Percentiles rank a stretch among this genome's conserved stretches.
Evolutionary conservation across 2,888 invertebrate genomes (phyloP).

Genomic region (Pammene aurita): DNA sequence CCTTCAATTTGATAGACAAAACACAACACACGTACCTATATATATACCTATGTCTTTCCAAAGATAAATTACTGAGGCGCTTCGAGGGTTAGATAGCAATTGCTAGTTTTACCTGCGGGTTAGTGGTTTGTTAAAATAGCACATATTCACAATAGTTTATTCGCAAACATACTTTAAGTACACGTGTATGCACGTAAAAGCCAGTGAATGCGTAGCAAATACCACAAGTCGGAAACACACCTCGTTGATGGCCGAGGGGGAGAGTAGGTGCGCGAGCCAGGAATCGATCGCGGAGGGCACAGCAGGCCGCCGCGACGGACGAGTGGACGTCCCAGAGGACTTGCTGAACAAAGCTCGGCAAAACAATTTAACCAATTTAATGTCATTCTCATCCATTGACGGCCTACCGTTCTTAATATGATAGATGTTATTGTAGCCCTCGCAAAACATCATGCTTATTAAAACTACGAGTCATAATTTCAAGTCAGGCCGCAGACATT

Average conservation of each 20-base stretch:
- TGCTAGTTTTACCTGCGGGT: slow-evolving; percentile 23
- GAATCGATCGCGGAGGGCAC: slow-evolving; percentile 56
- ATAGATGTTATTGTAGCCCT: slow-evolving; percentile 72
- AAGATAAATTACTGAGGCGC: slow-evolving; percentile 66
- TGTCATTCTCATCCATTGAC: slow-evolving; percentile 79
- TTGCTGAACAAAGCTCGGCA: slow-evolving; percentile 69
- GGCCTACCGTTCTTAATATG: slow-evolving; percentile 76
- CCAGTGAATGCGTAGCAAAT: slow-evolving; percentile 27
- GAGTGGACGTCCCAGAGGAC: slow-evolving; percentile 68
- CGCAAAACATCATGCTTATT: slow-evolving; percentile 56
- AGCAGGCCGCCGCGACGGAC: slow-evolving; percentile 50
- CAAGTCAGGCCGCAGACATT: slow-evolving; percentile 41
- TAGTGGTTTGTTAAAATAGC: background rate
- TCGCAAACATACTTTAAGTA: slow-evolving; percentile 12
- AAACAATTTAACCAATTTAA: slow-evolving; percentile 82
- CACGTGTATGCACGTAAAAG: slow-evolving; percentile 28
- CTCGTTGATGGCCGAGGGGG: slow-evolving; percentile 44
- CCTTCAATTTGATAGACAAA: slow-evolving; percentile 70
- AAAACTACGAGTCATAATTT: background rate
- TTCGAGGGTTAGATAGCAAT: slow-evolving; percentile 45
- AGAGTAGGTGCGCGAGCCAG: slow-evolving; percentile 57
- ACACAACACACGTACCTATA: slow-evolving; percentile 63
- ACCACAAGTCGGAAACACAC: slow-evolving; percentile 38
- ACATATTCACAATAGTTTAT: slow-evolving; percentile 2
- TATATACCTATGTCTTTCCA: slow-evolving; percentile 48